A percentile compares a stretch with the other conserved stretches of the same genome.
Conservation (phyloP, 2,113 vertebrate genomes). For the Megaleporinus macrocephalus region DNA sequence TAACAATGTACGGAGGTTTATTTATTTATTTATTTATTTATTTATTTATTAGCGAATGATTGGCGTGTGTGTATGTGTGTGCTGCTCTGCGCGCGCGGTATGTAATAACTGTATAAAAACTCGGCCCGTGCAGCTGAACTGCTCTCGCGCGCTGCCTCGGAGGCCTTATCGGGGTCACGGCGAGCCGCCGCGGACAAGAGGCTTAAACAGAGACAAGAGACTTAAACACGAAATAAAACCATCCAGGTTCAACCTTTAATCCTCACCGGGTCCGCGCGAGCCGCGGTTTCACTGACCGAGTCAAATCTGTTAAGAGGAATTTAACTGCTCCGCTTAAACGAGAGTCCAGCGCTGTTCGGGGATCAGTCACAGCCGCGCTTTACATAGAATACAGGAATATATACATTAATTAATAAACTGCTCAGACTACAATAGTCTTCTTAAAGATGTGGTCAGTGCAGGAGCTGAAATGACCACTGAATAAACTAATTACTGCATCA, state of each 20-base stretch:
- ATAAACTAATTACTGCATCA: neutral
- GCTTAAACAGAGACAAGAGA: slow-evolving; percentile 72
- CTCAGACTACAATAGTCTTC: neutral
- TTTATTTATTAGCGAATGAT: no score
- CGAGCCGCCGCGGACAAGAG: slow-evolving; percentile 67
- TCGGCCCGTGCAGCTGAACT: neutral
- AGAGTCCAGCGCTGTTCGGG: neutral
- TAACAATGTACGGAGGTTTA: no score
- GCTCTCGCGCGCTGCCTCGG: neutral
- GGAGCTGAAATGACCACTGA: neutral
- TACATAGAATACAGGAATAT: no score
- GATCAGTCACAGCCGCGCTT: neutral
- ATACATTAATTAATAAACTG: no score
- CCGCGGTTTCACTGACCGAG: slow-evolving; percentile 51
- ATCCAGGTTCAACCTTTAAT: slow-evolving; percentile 71
- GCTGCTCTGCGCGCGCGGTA: neutral
- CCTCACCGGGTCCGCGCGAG: slow-evolving; percentile 60
- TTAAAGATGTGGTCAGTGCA: neutral
- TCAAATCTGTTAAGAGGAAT: slow-evolving; percentile 38
- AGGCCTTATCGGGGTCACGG: slow-evolving; percentile 69
- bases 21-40: no score
- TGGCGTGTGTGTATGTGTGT: slow-evolving; percentile 28
- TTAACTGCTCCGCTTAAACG: neutral
- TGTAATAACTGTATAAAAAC: neutral
- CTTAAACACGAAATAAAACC: slow-evolving; percentile 68